Evolutionary conservation across 2,797 vertebrate genomes (phyloP).

Genomic region (Cynodonichthys magdalenae): DNA sequence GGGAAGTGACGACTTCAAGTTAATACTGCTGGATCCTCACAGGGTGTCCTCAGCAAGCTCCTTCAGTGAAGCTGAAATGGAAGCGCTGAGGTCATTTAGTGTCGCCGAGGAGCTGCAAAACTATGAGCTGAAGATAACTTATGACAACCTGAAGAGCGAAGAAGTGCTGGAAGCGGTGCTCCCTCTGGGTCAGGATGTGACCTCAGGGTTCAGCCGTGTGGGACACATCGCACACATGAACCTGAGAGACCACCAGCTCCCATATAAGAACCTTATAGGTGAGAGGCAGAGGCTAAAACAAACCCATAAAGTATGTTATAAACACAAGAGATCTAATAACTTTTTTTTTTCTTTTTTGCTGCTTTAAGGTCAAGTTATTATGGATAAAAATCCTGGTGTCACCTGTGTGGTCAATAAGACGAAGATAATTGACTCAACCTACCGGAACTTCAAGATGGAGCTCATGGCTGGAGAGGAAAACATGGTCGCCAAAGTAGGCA

Average conservation of each 20-base stretch:
- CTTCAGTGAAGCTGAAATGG: constrained; percentile 81
- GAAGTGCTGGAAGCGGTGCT: constrained; percentile 94
- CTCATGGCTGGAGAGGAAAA: constrained; percentile 91
- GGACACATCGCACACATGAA: constrained; percentile 97
- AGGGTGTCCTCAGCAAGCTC: constrained; percentile 74
- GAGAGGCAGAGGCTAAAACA: constrained; percentile 43
- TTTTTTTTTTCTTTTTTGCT: background rate
- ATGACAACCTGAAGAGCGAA: constrained; percentile 91
- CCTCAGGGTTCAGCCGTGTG: constrained; percentile 91
- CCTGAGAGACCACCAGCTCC: constrained; percentile 93
- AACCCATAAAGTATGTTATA: background rate
- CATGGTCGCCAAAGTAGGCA: constrained; percentile 88
- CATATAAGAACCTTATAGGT: constrained; percentile 93
- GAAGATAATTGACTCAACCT: constrained; percentile 89
- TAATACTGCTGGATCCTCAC: constrained; percentile 90
- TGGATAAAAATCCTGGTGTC: constrained; percentile 95
- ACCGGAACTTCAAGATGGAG: constrained; percentile 97
- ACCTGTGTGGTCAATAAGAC: constrained; percentile 95
- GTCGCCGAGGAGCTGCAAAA: constrained; percentile 79
- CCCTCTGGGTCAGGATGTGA: constrained; percentile 91
- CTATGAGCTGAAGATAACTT: constrained; percentile 86
- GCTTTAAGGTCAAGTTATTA: constrained; percentile 89
- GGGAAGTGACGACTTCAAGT: constrained; percentile 62
- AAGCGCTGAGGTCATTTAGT: constrained; percentile 79
- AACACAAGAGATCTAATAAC: too few species aligned